Base-by-base conservation (phyloP, 2,888 invertebrate species). In the Lochmaea crataegi region DNA sequence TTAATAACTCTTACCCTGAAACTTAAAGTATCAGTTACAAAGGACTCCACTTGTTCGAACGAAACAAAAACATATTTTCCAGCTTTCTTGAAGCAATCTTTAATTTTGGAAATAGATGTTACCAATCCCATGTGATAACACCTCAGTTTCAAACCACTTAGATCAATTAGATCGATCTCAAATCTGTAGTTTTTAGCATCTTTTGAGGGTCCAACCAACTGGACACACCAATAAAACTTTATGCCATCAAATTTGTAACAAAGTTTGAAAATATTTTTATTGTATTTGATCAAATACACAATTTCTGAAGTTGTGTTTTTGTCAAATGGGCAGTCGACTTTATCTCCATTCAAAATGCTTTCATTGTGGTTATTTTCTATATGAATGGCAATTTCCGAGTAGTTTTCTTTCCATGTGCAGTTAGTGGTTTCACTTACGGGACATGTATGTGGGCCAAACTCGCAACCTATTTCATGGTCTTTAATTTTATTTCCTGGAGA, bases 131-230 rank as follows among this genome's bases (percentile, higher is more conserved):
- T 79, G 9, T 81, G 51, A 60, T 78, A 81, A 18, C 77, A 75
- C 32, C 80, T 76, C 53, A 77, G 68, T 56, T 80, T 81, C 12
- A 71, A 77, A 4, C 76, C 76, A 22, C 78, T 80, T 12, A 79
- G 76, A 76, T 84, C 84, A 10, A 81, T 75, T n/a, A 86, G 74
- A 74, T 85, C 85, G 5, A 85, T 71, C 75, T 85, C 85, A 67
- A 83, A 84, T 75, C 79, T 80, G 64, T 79, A 85, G 6, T 78
- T 77, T 41, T 73, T 71, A 42, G 76, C 74, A 12, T 82, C 77
- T 53, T 79, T 81, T 0, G 76, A 58, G 0, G 81, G 76, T 9
- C 83, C 83, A 2, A 84, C 71, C 9, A 82, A 70, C 72, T 85
- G 85, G 18, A 85, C 64, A 14, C 79, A 65, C 83, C 83, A 85